Base-by-base conservation (phyloP, 2,113 vertebrate genomes). In the Furnarius figulus region DNA sequence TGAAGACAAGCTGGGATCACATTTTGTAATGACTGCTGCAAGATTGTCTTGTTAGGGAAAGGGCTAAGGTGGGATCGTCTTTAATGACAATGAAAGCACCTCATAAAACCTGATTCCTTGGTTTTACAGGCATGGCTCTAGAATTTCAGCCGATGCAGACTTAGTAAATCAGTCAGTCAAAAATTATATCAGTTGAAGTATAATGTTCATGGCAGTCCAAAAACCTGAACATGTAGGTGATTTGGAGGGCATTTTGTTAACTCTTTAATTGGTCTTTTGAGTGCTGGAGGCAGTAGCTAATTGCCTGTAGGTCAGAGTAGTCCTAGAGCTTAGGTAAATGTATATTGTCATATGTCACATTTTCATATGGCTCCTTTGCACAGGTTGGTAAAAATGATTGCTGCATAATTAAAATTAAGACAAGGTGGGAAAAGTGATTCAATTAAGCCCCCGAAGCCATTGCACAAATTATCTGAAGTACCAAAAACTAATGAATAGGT, bases 341-440 rank as follows among this genome's bases (percentile, higher is more conserved):
- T 98, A 98, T 98, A 98, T 98, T 98, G 98, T 98, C 98, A 97
- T 97, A 95, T 98, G 98, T 98, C 98, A 98, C 95, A 97, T 97
- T 98, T 98, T 98, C 96, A 96, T 97, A 97, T 90, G 96, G 94
- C 94, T 98, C 81, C 93, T 97, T 97, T 97, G 95, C 96, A 97
- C 92, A 91, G 91, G 96, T 97, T 97, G 97, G 96, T 97, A 97
- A 97, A 97, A 98, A 97, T 97, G 97, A 98, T 98, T 97, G 96
- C 97, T 94, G 97, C 96, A 89, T 98, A 98, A 98, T 98, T 98
- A 98, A 98, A 98, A 98, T 97, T 98, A 98, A 98, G 97, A 97
- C 97, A 98, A 97, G 97, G 97, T 98, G 96, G 97, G 91, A 87
- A 97, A 97, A 97, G 95, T 95, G 97, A 97, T 98, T 98, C 97